Base-by-base conservation (phyloP, 2,797 vertebrate species). In the Periparus ater region DNA sequence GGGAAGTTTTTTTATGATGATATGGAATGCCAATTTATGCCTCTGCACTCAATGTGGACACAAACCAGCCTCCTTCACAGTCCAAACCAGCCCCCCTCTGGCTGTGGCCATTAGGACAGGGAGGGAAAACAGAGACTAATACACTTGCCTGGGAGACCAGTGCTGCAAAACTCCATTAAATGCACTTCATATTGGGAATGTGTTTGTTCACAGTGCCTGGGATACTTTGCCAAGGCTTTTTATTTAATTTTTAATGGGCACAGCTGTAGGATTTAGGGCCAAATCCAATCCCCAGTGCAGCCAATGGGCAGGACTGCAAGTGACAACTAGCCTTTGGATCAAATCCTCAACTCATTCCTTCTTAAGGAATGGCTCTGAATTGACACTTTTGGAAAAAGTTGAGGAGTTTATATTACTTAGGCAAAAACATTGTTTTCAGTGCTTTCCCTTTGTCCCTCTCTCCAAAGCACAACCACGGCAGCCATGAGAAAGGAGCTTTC, bases 1-100 rank as follows among this genome's bases (percentile, higher is more conserved):
- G 97, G 97, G 98, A 98, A 96, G 40, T 98, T 87, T 95, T 98
- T 98, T 98, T 97, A 98, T 97, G 97, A 97, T 96, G 96, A 98
- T 98, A 97, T 93, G 98, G 98, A 98, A 98, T 98, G 98, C 97
- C 98, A 98, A 98, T 98, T 98, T 98, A 98, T 97, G 96, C 95
- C 91, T 98, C 95, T 97, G 94, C 86, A 95, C 91, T 85, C 94
- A 85, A 87, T 66, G 79, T 88, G 91, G 97, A 97, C 95, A 97
- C 94, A 98, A 98, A 97, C 58, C 96, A 97, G 97, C 95, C 91
- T 96, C 97, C 95, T 96, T 82, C 94, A 94, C 95, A 94, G 97
- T 91, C 88, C 96, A 96, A 96, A 95, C 89, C 34, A 75, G 93
- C 81, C 94, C 96, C 96, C 96, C 92, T 45, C 96, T 17, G 93